These are phyloP conservation scores for Amblyteles armatorius DNA, from an alignment of 2,888 invertebrate genomes.

Conservation along the genomic window DNA sequence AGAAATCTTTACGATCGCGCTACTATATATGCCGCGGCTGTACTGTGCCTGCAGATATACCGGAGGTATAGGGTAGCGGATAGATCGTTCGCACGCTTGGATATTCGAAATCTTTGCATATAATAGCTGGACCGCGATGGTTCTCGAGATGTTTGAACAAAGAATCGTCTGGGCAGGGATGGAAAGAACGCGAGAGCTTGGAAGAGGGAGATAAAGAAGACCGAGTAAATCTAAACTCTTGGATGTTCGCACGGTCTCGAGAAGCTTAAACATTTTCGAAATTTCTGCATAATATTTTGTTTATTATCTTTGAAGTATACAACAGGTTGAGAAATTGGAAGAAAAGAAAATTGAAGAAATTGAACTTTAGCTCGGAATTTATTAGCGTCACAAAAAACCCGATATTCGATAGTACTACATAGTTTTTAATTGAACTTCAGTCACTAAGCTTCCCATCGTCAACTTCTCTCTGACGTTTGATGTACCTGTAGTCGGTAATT, in stretches of 20 bases:
- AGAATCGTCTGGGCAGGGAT: constrained; percentile 33
- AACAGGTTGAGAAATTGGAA: neutral
- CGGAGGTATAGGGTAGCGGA: constrained; percentile 28
- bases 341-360: neutral
- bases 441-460: neutral
- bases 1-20: constrained; percentile 61
- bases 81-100: constrained; percentile 60
- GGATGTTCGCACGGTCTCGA: constrained; percentile 57
- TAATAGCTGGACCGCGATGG: constrained; percentile 49
- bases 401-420: no score
- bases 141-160: constrained; percentile 43
- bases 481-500: constrained; percentile 19
- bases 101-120: constrained; percentile 66
- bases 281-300: constrained; percentile 49
- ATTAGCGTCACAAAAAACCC: neutral
- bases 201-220: constrained; percentile 39
- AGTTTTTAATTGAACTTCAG: no score
- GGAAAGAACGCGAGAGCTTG: constrained; percentile 6
- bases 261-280: constrained; percentile 23
- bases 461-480: neutral
- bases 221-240: constrained; percentile 6
- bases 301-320: neutral
- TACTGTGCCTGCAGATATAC: constrained; percentile 4
- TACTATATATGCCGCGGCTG: constrained; percentile 12
- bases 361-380: neutral